A percentile compares a stretch with the other conserved stretches of the same genome.
phyloP scores from a whole-genome alignment of 1,140 invertebrate species.

The Copidosoma floridanum region DNA sequence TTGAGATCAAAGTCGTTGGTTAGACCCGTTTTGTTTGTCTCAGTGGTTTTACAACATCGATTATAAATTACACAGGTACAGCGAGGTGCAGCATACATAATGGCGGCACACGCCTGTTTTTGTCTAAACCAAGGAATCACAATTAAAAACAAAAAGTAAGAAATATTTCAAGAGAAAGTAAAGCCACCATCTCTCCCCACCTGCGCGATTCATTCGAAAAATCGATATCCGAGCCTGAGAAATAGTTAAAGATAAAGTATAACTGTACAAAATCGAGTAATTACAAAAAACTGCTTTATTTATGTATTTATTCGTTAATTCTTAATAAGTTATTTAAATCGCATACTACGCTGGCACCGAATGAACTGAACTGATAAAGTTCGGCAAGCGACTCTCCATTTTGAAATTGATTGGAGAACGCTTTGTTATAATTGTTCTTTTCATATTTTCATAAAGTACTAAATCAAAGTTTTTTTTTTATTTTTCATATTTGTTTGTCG shows the following conservation, averaged over 20 bases:
- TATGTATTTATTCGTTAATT: too few relatives aligned
- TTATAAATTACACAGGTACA: slow-evolving; percentile 32
- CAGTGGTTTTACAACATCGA: slow-evolving; percentile 25
- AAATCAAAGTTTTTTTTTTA: slow-evolving; percentile 29
- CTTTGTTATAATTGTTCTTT: slow-evolving; percentile 19
- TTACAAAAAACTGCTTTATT: slow-evolving; percentile 28
- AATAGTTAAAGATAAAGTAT: slow-evolving; percentile 26
- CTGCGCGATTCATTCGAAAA: slow-evolving; percentile 28
- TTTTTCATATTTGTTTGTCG: slow-evolving; percentile 26
- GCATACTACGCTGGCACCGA: slow-evolving; percentile 39
- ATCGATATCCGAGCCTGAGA: slow-evolving; percentile 27
- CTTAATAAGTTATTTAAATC: slow-evolving; percentile 13
- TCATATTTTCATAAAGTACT: slow-evolving; percentile 20
- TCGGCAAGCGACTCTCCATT: slow-evolving; percentile 24
- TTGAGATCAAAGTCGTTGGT: slow-evolving; percentile 29
- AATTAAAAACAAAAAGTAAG: slow-evolving; percentile 26
- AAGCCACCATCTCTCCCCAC: slow-evolving; percentile 28
- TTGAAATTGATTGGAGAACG: slow-evolving; percentile 23
- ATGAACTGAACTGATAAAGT: slow-evolving; percentile 44
- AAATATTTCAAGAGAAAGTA: slow-evolving; percentile 22
- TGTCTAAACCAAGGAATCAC: slow-evolving; percentile 26
- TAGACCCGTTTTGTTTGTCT: slow-evolving; percentile 14
- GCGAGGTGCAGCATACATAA: slow-evolving; percentile 23
- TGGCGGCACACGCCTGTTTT: slow-evolving; percentile 22
- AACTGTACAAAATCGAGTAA: slow-evolving; percentile 33